Conservation (phyloP, 2,888 invertebrate genomes). For the Coleophora flavipennella region DNA sequence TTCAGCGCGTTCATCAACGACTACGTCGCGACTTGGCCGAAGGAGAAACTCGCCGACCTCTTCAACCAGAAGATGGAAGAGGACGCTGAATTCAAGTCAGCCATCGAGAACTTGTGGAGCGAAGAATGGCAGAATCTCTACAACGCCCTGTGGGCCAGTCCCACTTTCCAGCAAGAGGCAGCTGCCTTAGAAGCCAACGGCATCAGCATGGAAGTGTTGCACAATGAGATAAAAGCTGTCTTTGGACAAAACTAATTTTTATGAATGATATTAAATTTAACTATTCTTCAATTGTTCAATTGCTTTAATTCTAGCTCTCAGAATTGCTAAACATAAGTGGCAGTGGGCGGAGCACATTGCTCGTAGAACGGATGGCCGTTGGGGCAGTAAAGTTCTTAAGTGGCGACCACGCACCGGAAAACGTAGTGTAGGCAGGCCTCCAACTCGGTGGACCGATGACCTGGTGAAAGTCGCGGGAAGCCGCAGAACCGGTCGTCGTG, state of each 20-base stretch:
- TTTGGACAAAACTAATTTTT: constrained; percentile 37
- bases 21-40: constrained; percentile 32
- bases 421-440: too few relatives aligned
- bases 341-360: too few relatives aligned
- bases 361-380: too few relatives aligned
- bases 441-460: too few relatives aligned
- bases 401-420: too few relatives aligned
- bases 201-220: constrained; percentile 27
- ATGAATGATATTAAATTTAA: not conserved
- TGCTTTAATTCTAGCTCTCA: too few relatives aligned
- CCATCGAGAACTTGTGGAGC: constrained; percentile 41
- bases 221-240: constrained; percentile 35
- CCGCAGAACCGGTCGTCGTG: too few relatives aligned
- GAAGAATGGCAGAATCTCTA: constrained; percentile 40
- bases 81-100: constrained; percentile 38
- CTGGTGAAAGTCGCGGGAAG: too few relatives aligned
- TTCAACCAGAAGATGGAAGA: constrained; percentile 43
- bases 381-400: too few relatives aligned
- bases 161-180: constrained; percentile 37
- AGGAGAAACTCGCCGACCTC: constrained; percentile 38
- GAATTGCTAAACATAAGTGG: too few relatives aligned
- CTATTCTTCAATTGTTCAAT: too few relatives aligned
- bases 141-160: constrained; percentile 36
- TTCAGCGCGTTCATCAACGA: constrained; percentile 37
- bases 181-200: constrained; percentile 35